A percentile compares a stretch with the other conserved stretches of the same genome.
Evolutionary conservation across 37 sponge, comb jelly and placozoan species (phyloP).

Genomic region (Haliclona indistincta): DNA sequence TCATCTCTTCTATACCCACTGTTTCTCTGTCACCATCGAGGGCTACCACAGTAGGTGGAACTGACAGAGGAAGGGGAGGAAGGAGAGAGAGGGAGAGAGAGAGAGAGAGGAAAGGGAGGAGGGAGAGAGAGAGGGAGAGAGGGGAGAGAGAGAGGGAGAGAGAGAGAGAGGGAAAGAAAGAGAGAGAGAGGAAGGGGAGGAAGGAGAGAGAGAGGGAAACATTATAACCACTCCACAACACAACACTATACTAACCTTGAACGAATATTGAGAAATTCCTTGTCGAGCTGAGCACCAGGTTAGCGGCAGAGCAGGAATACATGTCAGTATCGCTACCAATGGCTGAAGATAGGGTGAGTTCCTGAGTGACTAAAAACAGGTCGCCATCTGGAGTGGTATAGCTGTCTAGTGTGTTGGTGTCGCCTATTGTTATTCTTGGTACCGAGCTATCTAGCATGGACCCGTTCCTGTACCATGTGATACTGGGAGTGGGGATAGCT

Average conservation of each 20-base stretch:
- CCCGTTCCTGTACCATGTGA: slow-evolving; percentile 43
- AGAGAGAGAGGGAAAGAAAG: background rate
- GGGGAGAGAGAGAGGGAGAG: background rate
- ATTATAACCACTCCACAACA: no score
- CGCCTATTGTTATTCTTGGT: background rate
- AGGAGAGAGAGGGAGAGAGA: background rate
- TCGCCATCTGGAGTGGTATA: background rate
- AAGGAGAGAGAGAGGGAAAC: no score
- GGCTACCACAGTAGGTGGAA: slow-evolving; percentile 58
- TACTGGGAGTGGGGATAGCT: slow-evolving; percentile 64
- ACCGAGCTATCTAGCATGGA: background rate
- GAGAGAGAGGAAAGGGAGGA: background rate
- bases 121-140: slow-evolving; percentile 13
- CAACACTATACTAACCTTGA: no score
- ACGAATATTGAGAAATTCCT: slow-evolving; percentile 18
- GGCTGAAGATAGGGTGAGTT: background rate
- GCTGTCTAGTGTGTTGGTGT: background rate
- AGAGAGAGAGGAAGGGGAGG: no score
- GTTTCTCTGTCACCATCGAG: slow-evolving; percentile 5
- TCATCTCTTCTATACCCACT: slow-evolving; percentile 11
- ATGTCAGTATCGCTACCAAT: background rate
- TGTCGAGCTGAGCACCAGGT: slow-evolving; percentile 1
- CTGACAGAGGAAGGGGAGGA: slow-evolving; percentile 21
- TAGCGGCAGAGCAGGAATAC: slow-evolving; percentile 28
- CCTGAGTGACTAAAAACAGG: background rate